phyloP scores from a whole-genome alignment of 2,797 vertebrate species.

The Rhinophrynus dorsalis region DNA sequence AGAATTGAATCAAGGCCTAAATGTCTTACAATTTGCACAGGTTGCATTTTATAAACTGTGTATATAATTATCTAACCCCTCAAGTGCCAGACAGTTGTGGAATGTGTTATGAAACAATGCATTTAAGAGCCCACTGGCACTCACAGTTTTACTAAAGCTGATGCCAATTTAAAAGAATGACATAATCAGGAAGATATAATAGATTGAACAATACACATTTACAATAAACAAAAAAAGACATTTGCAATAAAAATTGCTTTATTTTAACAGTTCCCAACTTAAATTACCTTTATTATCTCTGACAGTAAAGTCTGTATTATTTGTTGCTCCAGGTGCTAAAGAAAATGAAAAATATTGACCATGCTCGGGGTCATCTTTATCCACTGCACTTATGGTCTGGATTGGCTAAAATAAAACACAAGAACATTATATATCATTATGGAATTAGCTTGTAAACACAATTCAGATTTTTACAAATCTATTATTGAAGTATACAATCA shows the following conservation, averaged over 20 bases:
- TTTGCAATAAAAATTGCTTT: neutral
- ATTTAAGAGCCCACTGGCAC: too few relatives aligned
- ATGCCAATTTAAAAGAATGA: too few relatives aligned
- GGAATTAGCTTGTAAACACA: slow-evolving; percentile 2
- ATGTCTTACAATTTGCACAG: too few relatives aligned
- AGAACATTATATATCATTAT: slow-evolving; percentile 2
- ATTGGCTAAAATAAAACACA: slow-evolving; percentile 71
- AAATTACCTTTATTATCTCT: slow-evolving; percentile 86
- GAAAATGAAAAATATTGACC: slow-evolving; percentile 84
- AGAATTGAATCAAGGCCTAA: too few relatives aligned
- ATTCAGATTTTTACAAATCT: neutral
- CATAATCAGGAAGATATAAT: too few relatives aligned
- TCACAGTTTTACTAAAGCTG: too few relatives aligned
- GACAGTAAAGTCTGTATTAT: slow-evolving; percentile 82
- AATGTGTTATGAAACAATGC: neutral
- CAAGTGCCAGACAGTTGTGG: too few relatives aligned
- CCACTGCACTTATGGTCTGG: slow-evolving; percentile 83
- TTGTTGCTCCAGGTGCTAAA: slow-evolving; percentile 72
- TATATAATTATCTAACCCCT: too few relatives aligned
- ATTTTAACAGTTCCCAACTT: too few relatives aligned
- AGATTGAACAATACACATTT: too few relatives aligned
- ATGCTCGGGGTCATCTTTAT: slow-evolving; percentile 79
- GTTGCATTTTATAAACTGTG: too few relatives aligned
- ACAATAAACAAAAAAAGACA: too few relatives aligned
- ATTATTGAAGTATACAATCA: slow-evolving; percentile 16